Percentiles rank a stretch among this genome's conserved stretches.
These are phyloP conservation scores for Drosophila bipectinata DNA, from an alignment of 1,140 invertebrate genomes.

Conservation along the genomic window DNA sequence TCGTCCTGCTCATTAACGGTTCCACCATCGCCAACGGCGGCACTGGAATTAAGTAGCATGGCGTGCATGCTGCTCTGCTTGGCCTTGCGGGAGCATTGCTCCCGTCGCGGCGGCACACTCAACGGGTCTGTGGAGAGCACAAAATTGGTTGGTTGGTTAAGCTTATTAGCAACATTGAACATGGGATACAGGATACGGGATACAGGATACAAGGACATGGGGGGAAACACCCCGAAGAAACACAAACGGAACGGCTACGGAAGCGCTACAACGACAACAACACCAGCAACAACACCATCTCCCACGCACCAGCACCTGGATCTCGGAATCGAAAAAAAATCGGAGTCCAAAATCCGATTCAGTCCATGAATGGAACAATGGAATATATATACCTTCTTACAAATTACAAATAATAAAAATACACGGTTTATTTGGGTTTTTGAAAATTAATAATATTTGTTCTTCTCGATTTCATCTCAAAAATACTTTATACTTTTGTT, in stretches of 20 bases:
- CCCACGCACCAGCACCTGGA: constrained; percentile 33
- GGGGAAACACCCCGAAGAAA: constrained; percentile 8
- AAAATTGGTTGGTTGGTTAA: constrained; percentile 56
- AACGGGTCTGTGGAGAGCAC: constrained; percentile 84
- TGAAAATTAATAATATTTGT: constrained; percentile 83
- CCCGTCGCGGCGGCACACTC: constrained; percentile 86
- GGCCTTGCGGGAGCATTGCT: constrained; percentile 87
- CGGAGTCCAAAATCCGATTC: constrained; percentile 3
- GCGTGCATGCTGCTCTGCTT: constrained; percentile 85
- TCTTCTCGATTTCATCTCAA: constrained; percentile 79
- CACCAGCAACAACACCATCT: constrained; percentile 31
- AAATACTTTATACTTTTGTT: constrained; percentile 76
- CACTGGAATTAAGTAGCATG: constrained; percentile 65
- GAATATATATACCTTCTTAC: constrained; percentile 16
- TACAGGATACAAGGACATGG: not conserved
- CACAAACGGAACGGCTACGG: constrained; percentile 33
- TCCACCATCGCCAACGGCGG: constrained; percentile 57
- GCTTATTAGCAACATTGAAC: constrained; percentile 54
- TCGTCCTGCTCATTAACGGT: constrained; percentile 84
- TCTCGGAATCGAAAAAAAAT: not conserved
- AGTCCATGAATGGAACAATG: too few species aligned
- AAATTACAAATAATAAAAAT: constrained; percentile 77
- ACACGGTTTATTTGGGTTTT: constrained; percentile 75
- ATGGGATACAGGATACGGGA: constrained; percentile 12
- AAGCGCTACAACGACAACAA: constrained; percentile 38